Evolutionary conservation across 2,888 invertebrate genomes (phyloP), one percentile per base, ranked within the genome.

Genomic region (Chloroclysta siterata): DNA sequence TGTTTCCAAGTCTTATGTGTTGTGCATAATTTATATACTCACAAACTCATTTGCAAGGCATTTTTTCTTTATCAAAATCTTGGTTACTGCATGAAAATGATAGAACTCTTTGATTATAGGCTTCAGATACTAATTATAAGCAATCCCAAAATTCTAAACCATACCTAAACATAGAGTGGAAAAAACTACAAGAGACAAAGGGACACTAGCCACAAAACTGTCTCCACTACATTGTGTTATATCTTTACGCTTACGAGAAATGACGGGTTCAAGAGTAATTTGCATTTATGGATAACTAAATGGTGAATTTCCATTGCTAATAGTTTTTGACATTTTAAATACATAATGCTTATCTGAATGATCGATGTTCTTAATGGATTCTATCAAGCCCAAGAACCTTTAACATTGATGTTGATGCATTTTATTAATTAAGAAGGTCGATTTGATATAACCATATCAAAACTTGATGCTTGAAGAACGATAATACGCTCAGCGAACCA

Each of bases 221-320:
- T 44, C 14, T 14, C 14, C 4, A 42, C 33, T 5, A 33, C 33
- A 33, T 8, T 44, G 15, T 36, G 8, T 14, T 2, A 15, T 15
- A 44, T 11, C 15, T 44, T 44, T 15, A 15, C 8, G 11, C 10
- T 46, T 10, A 17, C 46, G 15, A 46, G 3, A 17, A 46, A 46
- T 17, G 10, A 17, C 15, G 17, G 11, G 5, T 46, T 33, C 14
- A 29, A 15, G 48, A 48, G 46, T 14, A 56, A 51, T 80, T 79
- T 73, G 76, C 77, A 76, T 80, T 72, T 70, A 67, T 60, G 62
- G 66, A 65, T 64, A 60, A 44, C 55, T 53, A 67, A 60, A 48
- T 62, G 14, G 55, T 60, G 33, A 55, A 72, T 66, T 70, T 66
- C 69, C 68, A 63, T 64, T 56, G 64, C 64, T 72, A 70, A 70